Percentiles rank a stretch among this genome's conserved stretches.
phyloP scores from a whole-genome alignment of 1,140 invertebrate species.

The Lasaia peninsularis region DNA sequence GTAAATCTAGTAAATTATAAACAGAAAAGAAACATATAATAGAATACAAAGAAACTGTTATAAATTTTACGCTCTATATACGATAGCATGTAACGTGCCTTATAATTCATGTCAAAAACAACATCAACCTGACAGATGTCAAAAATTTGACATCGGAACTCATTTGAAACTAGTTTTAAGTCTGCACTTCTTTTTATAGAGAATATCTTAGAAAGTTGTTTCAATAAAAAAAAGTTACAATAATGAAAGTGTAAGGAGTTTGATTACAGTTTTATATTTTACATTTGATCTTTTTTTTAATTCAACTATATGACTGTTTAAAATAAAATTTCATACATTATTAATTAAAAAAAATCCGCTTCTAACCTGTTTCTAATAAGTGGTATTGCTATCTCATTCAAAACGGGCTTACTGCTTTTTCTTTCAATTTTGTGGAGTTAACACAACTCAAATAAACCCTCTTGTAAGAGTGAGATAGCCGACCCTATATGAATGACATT shows the following conservation, averaged over 20 bases:
- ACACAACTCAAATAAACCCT: too few species aligned
- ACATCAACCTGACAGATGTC: slow-evolving; percentile 7
- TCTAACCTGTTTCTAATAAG: too few species aligned
- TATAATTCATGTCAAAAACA: not conserved
- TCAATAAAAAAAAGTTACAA: not conserved
- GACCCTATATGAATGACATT: too few species aligned
- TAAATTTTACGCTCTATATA: not conserved
- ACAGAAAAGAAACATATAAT: too few species aligned
- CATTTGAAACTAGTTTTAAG: not conserved
- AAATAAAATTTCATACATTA: not conserved
- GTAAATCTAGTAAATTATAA: too few species aligned
- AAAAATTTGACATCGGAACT: not conserved
- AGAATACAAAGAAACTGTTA: too few species aligned
- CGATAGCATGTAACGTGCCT: not conserved
- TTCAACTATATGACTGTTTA: not conserved
- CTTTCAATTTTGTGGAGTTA: too few species aligned
- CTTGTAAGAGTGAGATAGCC: too few species aligned
- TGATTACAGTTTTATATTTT: slow-evolving; percentile 4
- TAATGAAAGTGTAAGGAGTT: slow-evolving; percentile 2
- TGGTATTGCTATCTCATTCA: too few species aligned
- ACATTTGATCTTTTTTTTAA: not conserved
- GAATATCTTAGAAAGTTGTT: slow-evolving; percentile 7
- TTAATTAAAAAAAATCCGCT: too few species aligned
- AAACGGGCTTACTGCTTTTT: too few species aligned
- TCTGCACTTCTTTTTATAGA: not conserved